Evolutionary conservation across 2,113 vertebrate genomes (phyloP).

Genomic region (Platysteira castanea): DNA sequence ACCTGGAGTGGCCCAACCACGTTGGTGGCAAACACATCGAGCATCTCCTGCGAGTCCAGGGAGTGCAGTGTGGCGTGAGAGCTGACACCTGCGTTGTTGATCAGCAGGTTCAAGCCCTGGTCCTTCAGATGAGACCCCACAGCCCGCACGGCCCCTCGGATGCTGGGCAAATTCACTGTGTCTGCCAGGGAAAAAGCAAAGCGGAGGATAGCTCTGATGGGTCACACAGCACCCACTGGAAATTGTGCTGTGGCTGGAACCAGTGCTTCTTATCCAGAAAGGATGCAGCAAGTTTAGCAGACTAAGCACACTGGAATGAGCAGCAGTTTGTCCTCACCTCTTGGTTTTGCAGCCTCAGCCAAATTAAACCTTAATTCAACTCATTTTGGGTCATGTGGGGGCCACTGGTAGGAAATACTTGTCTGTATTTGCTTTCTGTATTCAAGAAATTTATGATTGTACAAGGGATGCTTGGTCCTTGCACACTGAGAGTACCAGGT

Average conservation of each 20-base stretch:
- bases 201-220: not conserved
- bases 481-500: not conserved
- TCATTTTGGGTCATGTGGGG: not conserved
- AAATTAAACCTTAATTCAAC: not conserved
- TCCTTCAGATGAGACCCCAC: conserved; percentile 39
- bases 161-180: not conserved
- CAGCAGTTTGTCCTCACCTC: not conserved
- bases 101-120: conserved; percentile 51
- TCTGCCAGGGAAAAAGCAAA: not conserved
- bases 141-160: not conserved
- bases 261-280: not conserved
- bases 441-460: not conserved
- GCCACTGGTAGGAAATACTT: not conserved
- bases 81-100: conserved; percentile 39
- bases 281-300: not conserved
- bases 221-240: not conserved
- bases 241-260: not conserved
- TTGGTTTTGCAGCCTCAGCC: not conserved
- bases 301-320: not conserved
- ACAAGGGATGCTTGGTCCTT: not conserved
- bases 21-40: not conserved
- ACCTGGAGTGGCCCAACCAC: conserved; percentile 39
- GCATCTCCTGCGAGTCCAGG: conserved; percentile 9
- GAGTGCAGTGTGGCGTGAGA: not conserved
- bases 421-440: not conserved